Conservation (phyloP, 2,797 vertebrate genomes). For the Lindbergichthys nudifrons region DNA sequence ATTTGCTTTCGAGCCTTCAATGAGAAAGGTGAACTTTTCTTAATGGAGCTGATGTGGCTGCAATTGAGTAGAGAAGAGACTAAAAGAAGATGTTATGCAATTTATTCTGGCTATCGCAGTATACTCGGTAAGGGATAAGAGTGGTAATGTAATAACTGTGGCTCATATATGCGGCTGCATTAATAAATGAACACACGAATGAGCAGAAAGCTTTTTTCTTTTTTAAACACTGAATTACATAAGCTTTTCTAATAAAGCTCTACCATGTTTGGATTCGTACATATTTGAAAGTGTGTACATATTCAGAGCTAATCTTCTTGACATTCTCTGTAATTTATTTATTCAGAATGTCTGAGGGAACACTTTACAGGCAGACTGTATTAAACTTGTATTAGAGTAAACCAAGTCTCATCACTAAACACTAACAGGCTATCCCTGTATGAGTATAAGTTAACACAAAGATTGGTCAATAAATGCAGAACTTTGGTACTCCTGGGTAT, state of each 20-base stretch:
- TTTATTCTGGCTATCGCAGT: conserved; percentile 20
- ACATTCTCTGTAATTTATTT: conserved; percentile 17
- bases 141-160: conserved; percentile 11
- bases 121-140: neutral
- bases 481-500: neutral
- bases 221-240: conserved; percentile 15
- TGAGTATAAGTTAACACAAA: conserved; percentile 12
- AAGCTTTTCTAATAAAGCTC: neutral
- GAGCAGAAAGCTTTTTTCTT: conserved; percentile 5
- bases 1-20: conserved; percentile 55
- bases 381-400: no score
- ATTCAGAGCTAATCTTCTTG: conserved; percentile 5
- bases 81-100: conserved; percentile 16
- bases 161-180: conserved; percentile 15
- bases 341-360: conserved; percentile 1
- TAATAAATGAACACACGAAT: conserved; percentile 36
- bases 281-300: conserved; percentile 8
- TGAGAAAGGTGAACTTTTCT: conserved; percentile 58
- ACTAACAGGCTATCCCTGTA: neutral
- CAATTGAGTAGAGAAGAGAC: neutral
- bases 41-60: conserved; percentile 34
- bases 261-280: neutral
- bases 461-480: conserved; percentile 6
- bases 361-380: neutral
- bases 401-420: neutral